Evolutionary conservation across 1,140 invertebrate species (phyloP).

Genomic region (Hetaerina americana): DNA sequence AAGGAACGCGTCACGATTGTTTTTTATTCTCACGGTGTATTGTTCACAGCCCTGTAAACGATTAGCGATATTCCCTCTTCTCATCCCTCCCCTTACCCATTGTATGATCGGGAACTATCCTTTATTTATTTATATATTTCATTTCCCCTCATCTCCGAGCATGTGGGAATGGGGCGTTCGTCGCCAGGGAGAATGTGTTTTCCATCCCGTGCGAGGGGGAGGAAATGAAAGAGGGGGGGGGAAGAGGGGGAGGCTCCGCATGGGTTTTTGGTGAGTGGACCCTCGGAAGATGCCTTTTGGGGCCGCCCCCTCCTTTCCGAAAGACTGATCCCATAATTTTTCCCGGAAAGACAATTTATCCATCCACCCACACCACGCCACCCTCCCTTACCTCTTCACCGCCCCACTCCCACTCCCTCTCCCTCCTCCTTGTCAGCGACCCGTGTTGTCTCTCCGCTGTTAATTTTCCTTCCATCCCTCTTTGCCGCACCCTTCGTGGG

Average conservation of each 20-base stretch:
- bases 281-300: not conserved
- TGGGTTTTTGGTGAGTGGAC: not conserved
- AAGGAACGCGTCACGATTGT: too few relatives aligned
- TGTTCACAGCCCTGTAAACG: too few relatives aligned
- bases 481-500: not conserved
- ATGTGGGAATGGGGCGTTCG: too few relatives aligned
- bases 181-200: not conserved
- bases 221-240: not conserved
- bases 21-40: too few relatives aligned
- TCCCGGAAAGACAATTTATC: not conserved
- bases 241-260: not conserved
- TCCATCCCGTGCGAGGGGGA: not conserved
- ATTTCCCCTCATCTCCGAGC: too few relatives aligned
- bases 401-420: not conserved
- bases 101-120: too few relatives aligned
- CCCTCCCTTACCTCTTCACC: too few relatives aligned
- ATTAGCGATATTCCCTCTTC: too few relatives aligned
- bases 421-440: not conserved
- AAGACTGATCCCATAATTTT: not conserved
- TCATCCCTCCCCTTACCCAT: too few relatives aligned
- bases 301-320: not conserved
- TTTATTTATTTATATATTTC: too few relatives aligned
- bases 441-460: not conserved
- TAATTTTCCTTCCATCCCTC: not conserved
- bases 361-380: not conserved